Conservation (phyloP, 2,888 invertebrate genomes). For the Hirtodrosophila trivittata region DNA sequence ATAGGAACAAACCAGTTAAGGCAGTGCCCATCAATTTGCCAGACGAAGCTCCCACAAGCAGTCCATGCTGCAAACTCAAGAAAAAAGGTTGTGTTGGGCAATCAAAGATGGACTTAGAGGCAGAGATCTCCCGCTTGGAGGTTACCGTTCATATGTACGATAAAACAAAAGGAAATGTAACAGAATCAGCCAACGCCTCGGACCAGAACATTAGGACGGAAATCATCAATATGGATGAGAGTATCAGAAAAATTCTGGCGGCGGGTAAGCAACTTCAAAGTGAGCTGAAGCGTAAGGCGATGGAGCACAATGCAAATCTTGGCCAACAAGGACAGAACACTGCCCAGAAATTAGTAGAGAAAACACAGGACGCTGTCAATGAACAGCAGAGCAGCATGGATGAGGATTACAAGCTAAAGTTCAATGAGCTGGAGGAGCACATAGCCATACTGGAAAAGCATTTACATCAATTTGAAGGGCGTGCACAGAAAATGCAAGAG, state of each 20-base stretch:
- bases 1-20: slow-evolving; percentile 13
- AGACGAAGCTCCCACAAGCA: neutral
- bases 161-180: neutral
- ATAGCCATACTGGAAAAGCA: slow-evolving; percentile 56
- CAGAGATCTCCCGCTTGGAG: slow-evolving; percentile 20
- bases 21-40: neutral
- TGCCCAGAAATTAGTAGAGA: neutral
- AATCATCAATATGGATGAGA: slow-evolving; percentile 15
- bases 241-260: slow-evolving; percentile 85
- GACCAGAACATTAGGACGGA: slow-evolving; percentile 8
- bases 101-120: slow-evolving; percentile 1
- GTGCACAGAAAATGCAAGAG: slow-evolving; percentile 84
- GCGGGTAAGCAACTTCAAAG: slow-evolving; percentile 88
- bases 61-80: neutral
- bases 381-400: slow-evolving; percentile 2
- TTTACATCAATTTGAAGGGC: slow-evolving; percentile 57
- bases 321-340: neutral
- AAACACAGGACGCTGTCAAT: neutral
- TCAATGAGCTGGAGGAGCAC: slow-evolving; percentile 62
- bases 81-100: neutral
- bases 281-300: slow-evolving; percentile 86
- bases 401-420: slow-evolving; percentile 52
- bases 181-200: neutral
- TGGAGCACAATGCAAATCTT: slow-evolving; percentile 59
- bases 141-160: slow-evolving; percentile 29